phyloP scores from a whole-genome alignment of 2,113 vertebrate genomes.

The Myiagra hebetior region DNA sequence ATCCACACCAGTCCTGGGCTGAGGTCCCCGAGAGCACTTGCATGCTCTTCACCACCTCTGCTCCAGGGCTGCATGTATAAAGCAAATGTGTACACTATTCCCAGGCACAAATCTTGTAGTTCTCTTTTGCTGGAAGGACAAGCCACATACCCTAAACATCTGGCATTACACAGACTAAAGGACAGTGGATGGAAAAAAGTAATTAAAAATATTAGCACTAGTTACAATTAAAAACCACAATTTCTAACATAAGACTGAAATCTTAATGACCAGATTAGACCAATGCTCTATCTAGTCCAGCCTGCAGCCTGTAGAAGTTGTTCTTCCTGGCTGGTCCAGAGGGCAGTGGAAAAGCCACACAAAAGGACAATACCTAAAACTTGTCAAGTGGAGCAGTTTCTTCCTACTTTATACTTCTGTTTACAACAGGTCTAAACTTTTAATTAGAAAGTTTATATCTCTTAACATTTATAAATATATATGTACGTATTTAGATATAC shows the following conservation, averaged over 20 bases:
- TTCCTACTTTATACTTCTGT: not conserved
- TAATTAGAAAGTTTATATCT: not conserved
- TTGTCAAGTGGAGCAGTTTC: not conserved
- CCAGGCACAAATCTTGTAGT: not conserved
- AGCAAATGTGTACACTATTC: not conserved
- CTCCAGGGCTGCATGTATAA: not conserved
- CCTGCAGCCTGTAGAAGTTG: not conserved
- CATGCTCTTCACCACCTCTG: not conserved
- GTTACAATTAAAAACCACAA: not conserved
- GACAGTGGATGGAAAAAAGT: not conserved
- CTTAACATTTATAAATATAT: not conserved
- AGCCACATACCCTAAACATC: not conserved
- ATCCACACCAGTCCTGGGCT: not conserved
- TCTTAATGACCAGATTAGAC: not conserved
- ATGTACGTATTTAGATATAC: not conserved
- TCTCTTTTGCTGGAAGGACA: not conserved
- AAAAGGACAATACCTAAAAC: not conserved
- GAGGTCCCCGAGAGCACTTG: not conserved
- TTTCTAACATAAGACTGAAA: not conserved
- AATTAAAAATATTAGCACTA: not conserved
- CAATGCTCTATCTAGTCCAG: not conserved
- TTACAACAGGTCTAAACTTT: not conserved
- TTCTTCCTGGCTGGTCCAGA: not conserved
- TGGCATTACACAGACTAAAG: not conserved
- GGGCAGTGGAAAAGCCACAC: not conserved